Percentiles rank a stretch among this genome's conserved stretches.
These are phyloP conservation scores for Apus apus DNA, from an alignment of 2,113 vertebrate species.

Conservation along the genomic window DNA sequence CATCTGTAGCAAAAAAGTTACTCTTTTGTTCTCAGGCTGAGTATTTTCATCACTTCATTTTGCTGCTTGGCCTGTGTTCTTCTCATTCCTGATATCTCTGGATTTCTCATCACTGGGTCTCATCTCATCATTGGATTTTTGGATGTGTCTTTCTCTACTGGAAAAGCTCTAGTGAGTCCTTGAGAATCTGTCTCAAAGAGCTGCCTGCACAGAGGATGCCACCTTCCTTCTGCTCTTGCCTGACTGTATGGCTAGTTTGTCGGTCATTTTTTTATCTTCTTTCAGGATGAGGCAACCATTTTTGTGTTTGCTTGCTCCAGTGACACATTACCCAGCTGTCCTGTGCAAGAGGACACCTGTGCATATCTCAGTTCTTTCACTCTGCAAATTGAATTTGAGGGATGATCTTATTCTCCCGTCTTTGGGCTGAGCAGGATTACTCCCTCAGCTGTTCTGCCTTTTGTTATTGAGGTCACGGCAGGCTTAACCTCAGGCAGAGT, in stretches of 20 bases:
- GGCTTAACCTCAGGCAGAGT: conserved; percentile 6
- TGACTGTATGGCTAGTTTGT: rapidly evolving
- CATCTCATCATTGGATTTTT: neutral
- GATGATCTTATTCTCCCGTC: neutral
- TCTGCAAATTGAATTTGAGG: neutral
- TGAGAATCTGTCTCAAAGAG: neutral
- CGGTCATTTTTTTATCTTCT: neutral
- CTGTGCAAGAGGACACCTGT: neutral
- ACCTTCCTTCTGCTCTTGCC: neutral
- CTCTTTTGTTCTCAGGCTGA: neutral
- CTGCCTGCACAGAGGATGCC: rapidly evolving
- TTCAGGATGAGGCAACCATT: neutral
- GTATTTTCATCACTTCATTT: neutral
- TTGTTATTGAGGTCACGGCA: neutral
- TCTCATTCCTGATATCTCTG: neutral
- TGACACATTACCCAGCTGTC: neutral
- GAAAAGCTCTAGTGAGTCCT: neutral
- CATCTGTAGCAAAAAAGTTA: neutral
- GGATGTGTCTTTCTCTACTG: neutral
- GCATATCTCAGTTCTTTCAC: neutral
- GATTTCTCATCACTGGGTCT: neutral
- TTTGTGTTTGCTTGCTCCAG: neutral
- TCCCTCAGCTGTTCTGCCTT: neutral
- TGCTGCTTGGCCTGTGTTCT: neutral
- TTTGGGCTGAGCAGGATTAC: neutral